A percentile compares a stretch with the other conserved stretches of the same genome.
Conservation (phyloP, 2,888 invertebrate species). For the Campoletis raptor region DNA sequence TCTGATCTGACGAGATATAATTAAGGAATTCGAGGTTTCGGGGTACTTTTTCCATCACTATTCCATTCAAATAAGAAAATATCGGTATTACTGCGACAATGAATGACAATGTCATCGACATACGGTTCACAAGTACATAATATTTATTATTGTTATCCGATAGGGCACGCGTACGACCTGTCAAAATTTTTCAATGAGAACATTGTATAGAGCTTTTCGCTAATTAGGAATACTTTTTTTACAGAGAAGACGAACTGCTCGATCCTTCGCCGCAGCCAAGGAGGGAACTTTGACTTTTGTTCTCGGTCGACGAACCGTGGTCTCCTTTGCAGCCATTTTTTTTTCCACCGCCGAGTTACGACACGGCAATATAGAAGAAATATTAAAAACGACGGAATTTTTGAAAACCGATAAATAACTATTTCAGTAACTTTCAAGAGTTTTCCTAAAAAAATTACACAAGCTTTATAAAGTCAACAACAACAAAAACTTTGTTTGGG, state of each 20-base stretch:
- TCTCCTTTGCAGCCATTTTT: not conserved
- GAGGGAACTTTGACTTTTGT: slow-evolving; percentile 10
- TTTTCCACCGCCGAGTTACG: not conserved
- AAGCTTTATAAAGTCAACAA: no score
- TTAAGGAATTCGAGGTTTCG: not conserved
- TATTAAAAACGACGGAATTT: not conserved
- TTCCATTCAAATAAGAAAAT: not conserved
- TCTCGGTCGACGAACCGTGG: slow-evolving; percentile 1
- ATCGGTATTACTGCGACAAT: not conserved
- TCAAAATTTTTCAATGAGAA: not conserved
- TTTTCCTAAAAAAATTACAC: not conserved
- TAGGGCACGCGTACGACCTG: not conserved
- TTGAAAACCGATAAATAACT: not conserved
- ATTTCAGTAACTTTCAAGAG: not conserved
- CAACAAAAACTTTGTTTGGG: no score
- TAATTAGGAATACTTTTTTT: not conserved
- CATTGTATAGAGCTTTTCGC: not conserved
- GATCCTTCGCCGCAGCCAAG: not conserved
- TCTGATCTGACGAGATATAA: not conserved
- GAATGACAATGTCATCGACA: no score
- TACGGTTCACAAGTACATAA: not conserved
- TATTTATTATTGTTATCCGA: not conserved
- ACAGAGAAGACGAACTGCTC: not conserved
- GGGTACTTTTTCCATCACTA: not conserved
- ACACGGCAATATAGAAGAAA: not conserved